Conservation (phyloP, 1,140 invertebrate species). For the Penaeus indicus region DNA sequence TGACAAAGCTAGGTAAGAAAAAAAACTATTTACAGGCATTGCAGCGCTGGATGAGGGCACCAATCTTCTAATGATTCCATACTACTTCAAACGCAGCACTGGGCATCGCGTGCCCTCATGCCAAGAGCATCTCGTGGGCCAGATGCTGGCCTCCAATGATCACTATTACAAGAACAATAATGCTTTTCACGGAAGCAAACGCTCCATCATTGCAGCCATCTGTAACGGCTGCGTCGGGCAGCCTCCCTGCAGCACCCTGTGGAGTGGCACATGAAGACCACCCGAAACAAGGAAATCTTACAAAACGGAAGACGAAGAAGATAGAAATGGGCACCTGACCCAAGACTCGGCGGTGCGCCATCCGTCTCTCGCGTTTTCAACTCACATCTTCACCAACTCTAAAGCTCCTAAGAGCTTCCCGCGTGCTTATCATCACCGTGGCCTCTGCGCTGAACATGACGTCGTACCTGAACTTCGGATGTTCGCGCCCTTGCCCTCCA, state of each 20-base stretch:
- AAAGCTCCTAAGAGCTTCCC: background rate
- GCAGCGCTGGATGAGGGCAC: conserved; percentile 1
- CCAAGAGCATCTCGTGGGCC: background rate
- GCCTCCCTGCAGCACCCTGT: conserved; percentile 43
- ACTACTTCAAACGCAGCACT: conserved; percentile 45
- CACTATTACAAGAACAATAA: conserved; percentile 35
- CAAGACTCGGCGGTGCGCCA: background rate
- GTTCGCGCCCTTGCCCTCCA: conserved; percentile 8
- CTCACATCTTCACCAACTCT: background rate
- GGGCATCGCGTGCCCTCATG: conserved; percentile 37
- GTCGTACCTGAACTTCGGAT: background rate
- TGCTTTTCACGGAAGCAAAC: conserved; percentile 39
- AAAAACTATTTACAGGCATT: background rate
- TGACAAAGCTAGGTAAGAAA: background rate
- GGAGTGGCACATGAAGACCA: conserved; percentile 33
- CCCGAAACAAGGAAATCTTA: background rate
- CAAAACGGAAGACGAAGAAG: background rate
- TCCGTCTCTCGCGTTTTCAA: background rate
- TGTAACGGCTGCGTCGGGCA: conserved; percentile 46
- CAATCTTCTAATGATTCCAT: background rate
- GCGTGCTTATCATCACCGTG: background rate
- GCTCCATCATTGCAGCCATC: conserved; percentile 34
- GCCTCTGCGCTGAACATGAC: background rate
- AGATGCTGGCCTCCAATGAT: conserved; percentile 26
- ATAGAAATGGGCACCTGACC: background rate